phyloP scores from a whole-genome alignment of 2,113 vertebrate genomes.

The Paracanthobrama guichenoti region DNA sequence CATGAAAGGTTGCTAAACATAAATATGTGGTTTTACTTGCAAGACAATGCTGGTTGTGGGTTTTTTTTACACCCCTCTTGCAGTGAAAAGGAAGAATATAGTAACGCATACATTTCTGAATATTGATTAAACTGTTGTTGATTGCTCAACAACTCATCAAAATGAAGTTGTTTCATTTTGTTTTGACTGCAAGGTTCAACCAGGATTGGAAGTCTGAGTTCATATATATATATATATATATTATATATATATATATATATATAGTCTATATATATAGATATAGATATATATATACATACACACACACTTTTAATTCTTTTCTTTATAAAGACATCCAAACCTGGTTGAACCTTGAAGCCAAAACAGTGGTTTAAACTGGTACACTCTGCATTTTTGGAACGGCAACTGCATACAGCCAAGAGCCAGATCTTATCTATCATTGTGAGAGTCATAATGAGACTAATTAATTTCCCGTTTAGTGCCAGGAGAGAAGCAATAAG shows the following conservation, averaged over 20 bases:
- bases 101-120: not conserved
- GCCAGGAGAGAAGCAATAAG: constrained; percentile 60
- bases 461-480: constrained; percentile 61
- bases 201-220: not conserved
- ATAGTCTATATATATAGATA: too few relatives aligned
- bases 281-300: too few relatives aligned
- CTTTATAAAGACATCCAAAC: too few relatives aligned
- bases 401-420: constrained; percentile 20
- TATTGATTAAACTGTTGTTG: constrained; percentile 3
- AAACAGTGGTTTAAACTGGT: not conserved
- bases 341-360: not conserved
- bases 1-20: not conserved
- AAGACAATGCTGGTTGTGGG: not conserved
- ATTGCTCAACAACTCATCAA: not conserved
- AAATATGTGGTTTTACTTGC: not conserved
- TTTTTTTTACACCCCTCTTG: not conserved
- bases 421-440: constrained; percentile 54
- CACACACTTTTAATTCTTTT: too few relatives aligned
- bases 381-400: constrained; percentile 18
- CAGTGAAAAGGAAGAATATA: not conserved
- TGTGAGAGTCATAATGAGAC: constrained; percentile 57
- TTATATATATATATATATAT: too few relatives aligned
- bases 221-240: too few relatives aligned
- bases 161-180: too few relatives aligned
- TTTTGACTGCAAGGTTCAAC: not conserved